Conservation (phyloP, 2,113 vertebrate species). For the Pachycephala philippinensis region DNA sequence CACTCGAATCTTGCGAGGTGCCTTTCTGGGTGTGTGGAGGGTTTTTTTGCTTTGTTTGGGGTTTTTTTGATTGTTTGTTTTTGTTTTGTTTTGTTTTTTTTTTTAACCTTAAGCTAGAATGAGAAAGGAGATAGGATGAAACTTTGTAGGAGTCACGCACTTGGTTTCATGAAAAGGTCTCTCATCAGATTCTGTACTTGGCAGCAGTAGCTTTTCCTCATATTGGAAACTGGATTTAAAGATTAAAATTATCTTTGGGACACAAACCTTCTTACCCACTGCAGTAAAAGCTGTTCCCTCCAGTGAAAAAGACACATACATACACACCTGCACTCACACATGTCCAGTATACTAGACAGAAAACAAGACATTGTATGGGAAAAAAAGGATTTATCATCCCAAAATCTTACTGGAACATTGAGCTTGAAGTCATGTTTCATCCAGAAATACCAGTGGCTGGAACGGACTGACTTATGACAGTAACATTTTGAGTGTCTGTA, state of each 20-base stretch:
- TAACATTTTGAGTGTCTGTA: neutral
- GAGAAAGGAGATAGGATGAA: neutral
- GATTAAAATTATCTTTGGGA: neutral
- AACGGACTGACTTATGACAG: neutral
- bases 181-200: neutral
- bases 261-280: accelerated
- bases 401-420: neutral
- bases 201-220: neutral
- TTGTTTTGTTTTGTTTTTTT: neutral
- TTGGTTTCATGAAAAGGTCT: neutral
- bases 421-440: neutral
- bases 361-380: neutral
- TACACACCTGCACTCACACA: neutral
- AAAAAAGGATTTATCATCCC: neutral
- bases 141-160: accelerated
- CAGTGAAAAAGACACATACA: neutral
- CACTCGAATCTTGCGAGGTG: accelerated
- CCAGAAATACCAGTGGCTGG: neutral
- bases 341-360: neutral
- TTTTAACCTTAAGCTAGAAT: neutral
- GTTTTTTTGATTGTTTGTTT: accelerated
- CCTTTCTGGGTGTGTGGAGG: neutral
- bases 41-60: neutral
- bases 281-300: neutral
- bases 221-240: neutral